A percentile compares a stretch with the other conserved stretches of the same genome.
These are phyloP conservation scores for Electrophaes corylata DNA, from an alignment of 2,888 invertebrate species.

Conservation along the genomic window DNA sequence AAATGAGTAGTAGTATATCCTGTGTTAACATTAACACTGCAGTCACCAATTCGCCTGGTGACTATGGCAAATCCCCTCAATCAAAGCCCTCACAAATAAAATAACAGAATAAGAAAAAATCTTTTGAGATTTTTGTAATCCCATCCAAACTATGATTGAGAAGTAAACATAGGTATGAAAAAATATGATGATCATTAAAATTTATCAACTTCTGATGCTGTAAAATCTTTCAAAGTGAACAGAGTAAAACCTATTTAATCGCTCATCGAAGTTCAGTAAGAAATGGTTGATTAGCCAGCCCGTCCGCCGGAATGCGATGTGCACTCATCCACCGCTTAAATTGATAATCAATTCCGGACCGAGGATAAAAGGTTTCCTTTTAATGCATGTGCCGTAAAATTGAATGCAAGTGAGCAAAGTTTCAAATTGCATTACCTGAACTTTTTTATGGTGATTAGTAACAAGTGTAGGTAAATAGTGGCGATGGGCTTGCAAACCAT, in stretches of 20 bases:
- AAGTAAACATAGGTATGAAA: no score
- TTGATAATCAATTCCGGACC: slow-evolving; percentile 55
- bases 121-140: no score
- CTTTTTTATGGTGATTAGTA: not conserved
- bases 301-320: slow-evolving; percentile 35
- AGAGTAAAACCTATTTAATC: slow-evolving; percentile 28
- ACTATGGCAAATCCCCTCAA: no score
- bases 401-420: slow-evolving; percentile 41
- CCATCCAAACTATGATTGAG: no score
- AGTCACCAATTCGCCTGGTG: no score
- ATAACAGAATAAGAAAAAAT: no score
- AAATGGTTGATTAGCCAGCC: slow-evolving; percentile 39
- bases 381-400: slow-evolving; percentile 39
- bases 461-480: no score
- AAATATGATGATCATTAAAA: no score
- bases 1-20: no score
- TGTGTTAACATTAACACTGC: no score
- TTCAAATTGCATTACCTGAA: slow-evolving; percentile 32
- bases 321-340: slow-evolving; percentile 52
- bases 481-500: no score
- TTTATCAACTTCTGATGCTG: not conserved
- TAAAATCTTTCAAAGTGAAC: slow-evolving; percentile 8
- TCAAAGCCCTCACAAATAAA: no score
- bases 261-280: slow-evolving; percentile 25
- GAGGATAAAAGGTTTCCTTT: slow-evolving; percentile 46